These are phyloP conservation scores for Sparus aurata DNA, from an alignment of 2,797 vertebrate genomes.

Conservation along the genomic window DNA sequence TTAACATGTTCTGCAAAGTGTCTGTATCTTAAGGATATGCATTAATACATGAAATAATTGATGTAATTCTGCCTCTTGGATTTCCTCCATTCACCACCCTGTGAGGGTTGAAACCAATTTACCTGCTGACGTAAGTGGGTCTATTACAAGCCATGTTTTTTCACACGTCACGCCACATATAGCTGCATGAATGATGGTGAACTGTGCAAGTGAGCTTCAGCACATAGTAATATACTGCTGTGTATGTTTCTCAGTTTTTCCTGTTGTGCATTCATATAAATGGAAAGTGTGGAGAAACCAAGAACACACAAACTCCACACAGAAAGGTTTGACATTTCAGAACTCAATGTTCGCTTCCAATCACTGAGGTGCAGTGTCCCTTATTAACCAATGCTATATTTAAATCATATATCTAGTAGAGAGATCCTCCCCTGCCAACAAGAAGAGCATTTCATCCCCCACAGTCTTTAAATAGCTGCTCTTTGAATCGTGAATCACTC, in stretches of 20 bases:
- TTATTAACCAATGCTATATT: constrained; percentile 20
- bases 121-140: neutral
- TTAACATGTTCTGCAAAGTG: no score
- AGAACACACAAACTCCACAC: neutral
- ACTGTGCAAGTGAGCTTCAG: neutral
- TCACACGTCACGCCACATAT: neutral
- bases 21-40: neutral
- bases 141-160: no score
- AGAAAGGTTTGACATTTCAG: neutral
- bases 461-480: constrained; percentile 64
- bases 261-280: neutral
- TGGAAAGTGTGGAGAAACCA: neutral
- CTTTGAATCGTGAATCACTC: constrained; percentile 65
- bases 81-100: neutral
- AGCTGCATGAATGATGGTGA: neutral
- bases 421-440: constrained; percentile 27
- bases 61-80: neutral
- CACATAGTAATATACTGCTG: neutral
- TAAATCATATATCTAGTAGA: constrained; percentile 28
- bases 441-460: constrained; percentile 55
- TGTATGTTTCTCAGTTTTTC: neutral
- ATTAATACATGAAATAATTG: neutral
- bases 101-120: neutral
- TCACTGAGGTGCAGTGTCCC: constrained; percentile 12
- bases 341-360: constrained; percentile 18